Percentiles rank a stretch among this genome's conserved stretches.
Evolutionary conservation across 2,888 invertebrate genomes (phyloP).

Genomic region (Agonopterix alstromeriana): DNA sequence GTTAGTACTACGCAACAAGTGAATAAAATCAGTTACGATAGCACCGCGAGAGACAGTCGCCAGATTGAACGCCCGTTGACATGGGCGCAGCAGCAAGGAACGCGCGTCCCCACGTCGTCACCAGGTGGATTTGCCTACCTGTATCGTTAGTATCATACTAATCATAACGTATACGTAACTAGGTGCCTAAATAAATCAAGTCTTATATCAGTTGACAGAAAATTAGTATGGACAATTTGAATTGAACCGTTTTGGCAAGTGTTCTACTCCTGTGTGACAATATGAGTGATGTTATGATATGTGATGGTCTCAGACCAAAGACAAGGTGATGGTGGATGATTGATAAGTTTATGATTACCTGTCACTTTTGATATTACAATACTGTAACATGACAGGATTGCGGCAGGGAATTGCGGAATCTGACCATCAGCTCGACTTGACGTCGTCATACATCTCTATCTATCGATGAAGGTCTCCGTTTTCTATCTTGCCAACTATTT

Average conservation of each 20-base stretch:
- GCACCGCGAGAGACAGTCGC: conserved; percentile 48
- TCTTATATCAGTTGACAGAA: not conserved
- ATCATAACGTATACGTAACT: not conserved
- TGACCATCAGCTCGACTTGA: conserved; percentile 37
- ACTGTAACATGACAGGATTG: too few relatives aligned
- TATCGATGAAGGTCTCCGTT: conserved; percentile 42
- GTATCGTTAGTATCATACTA: conserved; percentile 49
- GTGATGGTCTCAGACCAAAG: too few relatives aligned
- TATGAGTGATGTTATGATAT: conserved; percentile 5
- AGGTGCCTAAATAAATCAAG: not conserved
- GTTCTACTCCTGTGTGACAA: not conserved
- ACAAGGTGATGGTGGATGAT: conserved; percentile 12
- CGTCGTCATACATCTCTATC: conserved; percentile 29
- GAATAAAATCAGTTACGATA: conserved; percentile 61
- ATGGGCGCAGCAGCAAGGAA: conserved; percentile 69
- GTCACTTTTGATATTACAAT: conserved; percentile 1
- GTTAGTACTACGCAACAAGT: conserved; percentile 56
- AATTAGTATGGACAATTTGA: not conserved
- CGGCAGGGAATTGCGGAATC: too few relatives aligned
- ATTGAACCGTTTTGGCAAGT: not conserved
- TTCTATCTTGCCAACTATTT: conserved; percentile 52
- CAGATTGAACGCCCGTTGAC: conserved; percentile 51
- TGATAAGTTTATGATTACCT: conserved; percentile 15
- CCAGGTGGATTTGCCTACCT: conserved; percentile 69
- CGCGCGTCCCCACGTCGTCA: conserved; percentile 68